Base-by-base conservation (phyloP, 1,140 invertebrate genomes). In the Heliothis subflexa region DNA sequence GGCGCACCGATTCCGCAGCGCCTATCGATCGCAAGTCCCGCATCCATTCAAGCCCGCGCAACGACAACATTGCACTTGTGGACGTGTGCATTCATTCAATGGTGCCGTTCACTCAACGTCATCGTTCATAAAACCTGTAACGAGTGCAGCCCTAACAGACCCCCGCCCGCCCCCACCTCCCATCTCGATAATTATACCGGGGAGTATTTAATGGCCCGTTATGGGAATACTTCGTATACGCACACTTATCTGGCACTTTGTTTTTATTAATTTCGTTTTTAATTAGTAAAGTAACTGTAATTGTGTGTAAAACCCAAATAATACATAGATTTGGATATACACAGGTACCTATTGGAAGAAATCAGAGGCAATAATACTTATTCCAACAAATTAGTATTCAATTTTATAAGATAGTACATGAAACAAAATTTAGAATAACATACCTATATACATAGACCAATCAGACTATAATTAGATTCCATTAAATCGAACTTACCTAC, bases 41-140 rank as follows among this genome's bases (percentile, higher is more conserved):
- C 78, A 68, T 62, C 78, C 78, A 80, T 76, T 80, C 78, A 72
- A 76, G 71, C 55, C 57, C 2, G 16, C 40, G 16, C 71, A 47
- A 49, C 9, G 71, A 47, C n/a, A 28, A 54, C 45, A 21, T 14
- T 74, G 71, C 71, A 64, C 64, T 25, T 68, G 18, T 68, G 54
- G 54, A 40, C 73, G 82, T 83, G 75, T 80, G 83, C 81, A 66
- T 78, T 72, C 57, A 62, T 71, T 86, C 82, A 85, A 85, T 86
- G 87, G 84, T 81, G 59, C 62, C 82, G 83, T 83, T 88, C 61
- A 76, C 61, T 66, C 47, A 66, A 64, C 61, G 47, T n/a, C 49
- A 66, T 76, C 73, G 73, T 85, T 78, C 55, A 78, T 72, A 52
- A 62, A 70, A 72, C 77, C 52, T 68, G 77, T 52, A 76, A 76